Base-by-base conservation (phyloP, 2,113 vertebrate species). In the Zootoca vivipara region DNA sequence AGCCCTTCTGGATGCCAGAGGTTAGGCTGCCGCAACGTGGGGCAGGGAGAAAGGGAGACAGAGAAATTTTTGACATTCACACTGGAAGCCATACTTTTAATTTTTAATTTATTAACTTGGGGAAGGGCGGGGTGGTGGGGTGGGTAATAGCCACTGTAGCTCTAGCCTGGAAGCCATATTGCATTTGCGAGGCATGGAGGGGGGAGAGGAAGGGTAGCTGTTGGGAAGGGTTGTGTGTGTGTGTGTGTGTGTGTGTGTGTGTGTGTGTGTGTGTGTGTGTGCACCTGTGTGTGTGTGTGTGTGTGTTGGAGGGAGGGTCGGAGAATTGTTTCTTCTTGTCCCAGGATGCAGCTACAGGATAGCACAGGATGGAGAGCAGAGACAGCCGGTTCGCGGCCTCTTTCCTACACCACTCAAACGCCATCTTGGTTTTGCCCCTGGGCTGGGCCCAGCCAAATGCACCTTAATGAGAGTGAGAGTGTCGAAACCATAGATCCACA, bases 51-150 rank as follows among this genome's bases (percentile, higher is more conserved):
- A 7, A 18, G 42, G 52, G 72, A 22, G 84, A n/a, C 9, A 26
- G 35, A 58, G 77, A 30, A 67, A 2, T 12, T 67, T 77, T 70
- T 69, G 62, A 88, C 73, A 78, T 26, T 69, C 81, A 83, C 73
- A 88, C 80, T 75, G 70, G 84, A 89, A 89, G 89, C 89, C 89
- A 89, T 89, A 87, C 24, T 72, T 80, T 87, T 86, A 28, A 83
- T 62, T 70, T 88, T 83, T 89, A 85, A 82, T 82, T 89, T 89
- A 86, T 89, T 89, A 56, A 58, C 52, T 16, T 18, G 33, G 82
- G 67, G 30, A 20, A 26, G 56, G n/a, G n/a, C 5, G 67, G 13
- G n/a, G n/a, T n/a, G n/a, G n/a, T n/a, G n/a, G 74, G n/a, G 3
- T 24, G 58, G 72, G 88, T 7, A 38, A 56, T 75, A 78, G 26